These are phyloP conservation scores for Xenops minutus DNA, from an alignment of 2,797 vertebrate species.

Conservation along the genomic window DNA sequence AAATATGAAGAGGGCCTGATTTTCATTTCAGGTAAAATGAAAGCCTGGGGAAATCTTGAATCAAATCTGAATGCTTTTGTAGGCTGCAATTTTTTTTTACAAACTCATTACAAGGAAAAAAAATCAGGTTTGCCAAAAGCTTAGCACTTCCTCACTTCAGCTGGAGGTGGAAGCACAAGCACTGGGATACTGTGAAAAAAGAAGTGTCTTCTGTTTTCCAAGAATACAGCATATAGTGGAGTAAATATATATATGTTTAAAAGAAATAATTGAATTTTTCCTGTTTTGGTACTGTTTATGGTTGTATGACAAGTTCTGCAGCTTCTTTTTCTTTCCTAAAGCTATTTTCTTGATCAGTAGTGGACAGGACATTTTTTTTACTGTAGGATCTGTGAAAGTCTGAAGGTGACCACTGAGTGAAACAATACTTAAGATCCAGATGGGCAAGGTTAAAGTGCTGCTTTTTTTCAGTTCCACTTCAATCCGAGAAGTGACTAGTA, in stretches of 20 bases:
- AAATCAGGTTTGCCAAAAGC: not conserved
- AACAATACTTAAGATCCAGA: constrained; percentile 12
- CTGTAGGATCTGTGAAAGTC: not conserved
- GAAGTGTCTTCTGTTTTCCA: not conserved
- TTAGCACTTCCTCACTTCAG: not conserved
- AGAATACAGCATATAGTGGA: not conserved
- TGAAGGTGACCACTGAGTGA: not conserved
- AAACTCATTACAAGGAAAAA: not conserved
- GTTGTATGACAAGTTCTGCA: not conserved
- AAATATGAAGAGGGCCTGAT: not conserved
- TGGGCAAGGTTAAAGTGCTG: not conserved
- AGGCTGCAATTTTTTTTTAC: not conserved
- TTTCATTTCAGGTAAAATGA: not conserved
- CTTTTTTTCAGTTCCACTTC: constrained; percentile 38
- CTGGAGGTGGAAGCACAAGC: not conserved
- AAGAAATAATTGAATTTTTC: not conserved
- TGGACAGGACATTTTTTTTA: not conserved
- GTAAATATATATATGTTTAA: not conserved
- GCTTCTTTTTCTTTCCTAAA: not conserved
- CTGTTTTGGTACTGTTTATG: not conserved
- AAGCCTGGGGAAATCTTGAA: not conserved
- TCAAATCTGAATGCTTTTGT: not conserved
- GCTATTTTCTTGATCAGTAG: not conserved
- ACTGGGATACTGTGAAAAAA: not conserved
- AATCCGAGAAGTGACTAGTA: constrained; percentile 36